A percentile compares a stretch with the other conserved stretches of the same genome.
Conservation (phyloP, 2,888 invertebrate species). For the Euphydryas editha region DNA sequence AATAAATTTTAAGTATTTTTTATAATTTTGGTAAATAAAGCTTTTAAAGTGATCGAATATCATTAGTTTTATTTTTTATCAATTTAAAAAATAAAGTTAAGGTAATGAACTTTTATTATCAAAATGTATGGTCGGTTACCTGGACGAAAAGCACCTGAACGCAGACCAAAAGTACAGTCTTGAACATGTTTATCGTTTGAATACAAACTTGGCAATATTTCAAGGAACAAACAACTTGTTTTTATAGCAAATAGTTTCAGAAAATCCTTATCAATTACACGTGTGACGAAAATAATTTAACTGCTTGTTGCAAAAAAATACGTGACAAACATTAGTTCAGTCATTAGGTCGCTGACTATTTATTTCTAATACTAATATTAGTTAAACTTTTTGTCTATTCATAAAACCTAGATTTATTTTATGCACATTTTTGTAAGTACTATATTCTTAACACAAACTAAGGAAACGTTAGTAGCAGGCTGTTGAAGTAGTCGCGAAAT, state of each 20-base stretch:
- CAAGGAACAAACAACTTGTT: background rate
- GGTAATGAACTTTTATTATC: too few relatives aligned
- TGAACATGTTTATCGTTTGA: constrained; percentile 39
- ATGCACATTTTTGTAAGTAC: too few relatives aligned
- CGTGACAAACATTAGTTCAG: background rate
- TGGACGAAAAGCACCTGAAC: constrained; percentile 42
- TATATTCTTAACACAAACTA: too few relatives aligned
- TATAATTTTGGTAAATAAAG: too few relatives aligned
- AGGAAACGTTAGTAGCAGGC: too few relatives aligned
- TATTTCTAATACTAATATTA: background rate
- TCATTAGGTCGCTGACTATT: background rate
- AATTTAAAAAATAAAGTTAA: too few relatives aligned
- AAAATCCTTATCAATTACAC: too few relatives aligned
- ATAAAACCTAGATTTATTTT: background rate
- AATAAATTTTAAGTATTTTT: too few relatives aligned
- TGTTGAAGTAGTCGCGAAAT: too few relatives aligned
- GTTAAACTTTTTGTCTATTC: background rate
- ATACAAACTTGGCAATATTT: constrained; percentile 20
- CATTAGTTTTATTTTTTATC: too few relatives aligned
- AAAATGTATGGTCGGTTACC: background rate
- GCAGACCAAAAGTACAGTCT: constrained; percentile 46
- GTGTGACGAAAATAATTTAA: too few relatives aligned
- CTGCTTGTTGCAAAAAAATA: background rate
- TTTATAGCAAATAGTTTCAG: background rate
- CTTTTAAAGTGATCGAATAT: too few relatives aligned